Evolutionary conservation across 2,888 invertebrate genomes (phyloP), one percentile per base, ranked within the genome.

Genomic region (Geotrupes spiniger): DNA sequence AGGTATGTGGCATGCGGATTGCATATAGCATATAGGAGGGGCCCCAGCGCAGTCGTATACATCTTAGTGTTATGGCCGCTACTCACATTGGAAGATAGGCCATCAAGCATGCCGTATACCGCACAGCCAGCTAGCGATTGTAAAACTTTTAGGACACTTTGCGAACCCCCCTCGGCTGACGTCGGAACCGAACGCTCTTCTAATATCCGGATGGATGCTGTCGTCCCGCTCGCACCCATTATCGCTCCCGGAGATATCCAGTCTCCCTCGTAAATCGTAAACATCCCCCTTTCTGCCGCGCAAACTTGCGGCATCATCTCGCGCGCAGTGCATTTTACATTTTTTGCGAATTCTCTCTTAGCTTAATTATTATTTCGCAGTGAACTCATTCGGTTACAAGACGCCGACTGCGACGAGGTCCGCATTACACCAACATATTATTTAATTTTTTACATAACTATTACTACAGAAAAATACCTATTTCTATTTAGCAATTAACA

Each of bases 81-180:
- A 77, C 78, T 78, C 78, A 78, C 79, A 79, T 79, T 79, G 79
- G 79, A 79, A 79, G 79, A 79, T 78, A 76, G 78, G 78, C 79
- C 79, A 79, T 79, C 79, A 79, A 79, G 77, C 76, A 77, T 76
- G 76, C 75, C 76, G 76, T 75, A 67, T 68, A 67, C 68, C 70
- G 70, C 71, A 69, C 69, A 73, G 73, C 73, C 72, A 72, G 72
- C 74, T 71, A 66, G 70, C 71, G 78, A 78, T 78, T 79, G 78
- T 78, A 78, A 79, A 79, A 79, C 75, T 78, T 79, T 78, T 78
- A 78, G 78, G 78, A 78, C 78, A 77, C 77, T 78, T 57, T 38
- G 51, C 54, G 50, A 49, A 50, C 54, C 53, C 52, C 51, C 54
- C 57, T 51, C 53, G 49, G 56, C 46, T 54, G 55, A 50, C 62